Percentiles rank a stretch among this genome's conserved stretches.
phyloP scores from a whole-genome alignment of 2,888 invertebrate species.

The Phengaris arion region DNA sequence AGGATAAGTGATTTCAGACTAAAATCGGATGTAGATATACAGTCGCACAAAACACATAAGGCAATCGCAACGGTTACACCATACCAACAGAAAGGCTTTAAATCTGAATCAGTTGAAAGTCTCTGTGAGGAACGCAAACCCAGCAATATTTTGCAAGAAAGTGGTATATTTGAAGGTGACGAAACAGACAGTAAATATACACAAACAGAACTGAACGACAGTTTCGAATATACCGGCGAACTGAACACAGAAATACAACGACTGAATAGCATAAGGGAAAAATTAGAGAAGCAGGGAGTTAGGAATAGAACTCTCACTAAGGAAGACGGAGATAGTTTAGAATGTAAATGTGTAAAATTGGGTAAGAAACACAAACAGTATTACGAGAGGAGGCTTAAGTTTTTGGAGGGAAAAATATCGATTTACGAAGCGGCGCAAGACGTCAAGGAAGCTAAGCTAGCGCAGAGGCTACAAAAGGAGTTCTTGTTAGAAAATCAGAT shows the following conservation, averaged over 20 bases:
- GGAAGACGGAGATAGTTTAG: slow-evolving; percentile 66
- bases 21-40: slow-evolving; percentile 64
- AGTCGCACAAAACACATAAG: slow-evolving; percentile 70
- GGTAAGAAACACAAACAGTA: slow-evolving; percentile 81
- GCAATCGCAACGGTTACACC: slow-evolving; percentile 84
- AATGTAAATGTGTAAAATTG: slow-evolving; percentile 74
- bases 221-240: slow-evolving; percentile 74
- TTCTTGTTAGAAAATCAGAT: slow-evolving; percentile 73
- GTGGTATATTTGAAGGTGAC: slow-evolving; percentile 85
- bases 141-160: slow-evolving; percentile 83
- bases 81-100: slow-evolving; percentile 75
- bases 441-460: slow-evolving; percentile 79
- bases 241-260: slow-evolving; percentile 82
- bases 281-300: slow-evolving; percentile 80
- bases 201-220: slow-evolving; percentile 80
- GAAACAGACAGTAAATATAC: slow-evolving; percentile 72
- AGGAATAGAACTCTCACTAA: slow-evolving; percentile 71
- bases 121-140: slow-evolving; percentile 75
- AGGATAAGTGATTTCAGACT: slow-evolving; percentile 65
- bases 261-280: slow-evolving; percentile 81
- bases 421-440: slow-evolving; percentile 84
- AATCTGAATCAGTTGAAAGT: slow-evolving; percentile 71
- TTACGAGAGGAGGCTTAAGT: slow-evolving; percentile 83
- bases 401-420: slow-evolving; percentile 82
- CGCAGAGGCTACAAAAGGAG: slow-evolving; percentile 82